A percentile compares a stretch with the other conserved stretches of the same genome.
Evolutionary conservation across 1,140 invertebrate species (phyloP).

Genomic region (Kradibia gibbosae): DNA sequence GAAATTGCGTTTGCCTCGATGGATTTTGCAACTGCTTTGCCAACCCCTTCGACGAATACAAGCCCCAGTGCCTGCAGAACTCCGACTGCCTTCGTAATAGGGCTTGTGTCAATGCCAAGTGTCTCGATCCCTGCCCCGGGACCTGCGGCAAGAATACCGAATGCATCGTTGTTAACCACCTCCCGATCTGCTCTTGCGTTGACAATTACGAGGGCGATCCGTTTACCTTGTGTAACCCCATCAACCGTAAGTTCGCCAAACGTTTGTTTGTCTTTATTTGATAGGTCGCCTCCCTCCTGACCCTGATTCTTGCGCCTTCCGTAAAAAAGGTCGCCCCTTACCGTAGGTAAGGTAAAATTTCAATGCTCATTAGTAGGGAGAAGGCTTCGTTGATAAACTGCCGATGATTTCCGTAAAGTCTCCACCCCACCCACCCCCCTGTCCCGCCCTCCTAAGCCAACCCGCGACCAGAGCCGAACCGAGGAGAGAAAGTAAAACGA

Average conservation of each 20-base stretch:
- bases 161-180: conserved; percentile 78
- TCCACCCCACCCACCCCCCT: no score
- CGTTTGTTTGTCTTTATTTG: conserved; percentile 55
- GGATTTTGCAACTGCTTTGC: conserved; percentile 71
- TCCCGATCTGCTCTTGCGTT: conserved; percentile 80
- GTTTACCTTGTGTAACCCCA: conserved; percentile 71
- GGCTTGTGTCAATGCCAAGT: conserved; percentile 83
- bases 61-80: conserved; percentile 77
- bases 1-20: conserved; percentile 69
- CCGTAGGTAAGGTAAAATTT: no score
- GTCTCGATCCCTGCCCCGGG: conserved; percentile 81
- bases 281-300: no score
- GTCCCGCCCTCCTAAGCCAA: no score
- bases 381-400: no score
- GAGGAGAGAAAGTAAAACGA: no score
- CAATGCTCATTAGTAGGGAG: no score
- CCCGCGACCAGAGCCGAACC: no score
- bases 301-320: no score
- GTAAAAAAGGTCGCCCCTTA: no score
- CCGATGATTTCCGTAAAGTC: conserved; percentile 48
- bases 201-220: conserved; percentile 84
- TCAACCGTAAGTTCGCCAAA: conserved; percentile 65
- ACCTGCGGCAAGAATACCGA: conserved; percentile 81
- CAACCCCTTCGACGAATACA: conserved; percentile 70
- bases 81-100: conserved; percentile 78